Base-by-base conservation (phyloP, 2,797 vertebrate genomes). In the Diplodus sargus region DNA sequence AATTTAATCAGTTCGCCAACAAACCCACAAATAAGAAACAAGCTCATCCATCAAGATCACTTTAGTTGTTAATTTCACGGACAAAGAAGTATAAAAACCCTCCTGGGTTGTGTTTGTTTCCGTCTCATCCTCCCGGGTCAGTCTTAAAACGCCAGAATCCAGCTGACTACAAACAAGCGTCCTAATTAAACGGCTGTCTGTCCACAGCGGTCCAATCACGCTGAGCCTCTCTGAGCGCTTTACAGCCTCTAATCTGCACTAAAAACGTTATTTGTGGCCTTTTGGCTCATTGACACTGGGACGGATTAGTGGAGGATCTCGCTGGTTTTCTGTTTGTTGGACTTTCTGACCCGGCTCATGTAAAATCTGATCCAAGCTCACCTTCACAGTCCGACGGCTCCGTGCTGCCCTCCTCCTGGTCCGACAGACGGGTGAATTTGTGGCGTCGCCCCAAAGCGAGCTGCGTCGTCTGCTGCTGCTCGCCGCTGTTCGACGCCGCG, bases 351-450 rank as follows among this genome's bases (percentile, higher is more conserved):
- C 8, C 28, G 5, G 17, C 39, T 15, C 49, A 8, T 18, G 8
- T 34, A 13, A 43, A 51, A 15, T 20, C 42, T n/a, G 18, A 61
- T 18, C 51, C 22, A 60, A 4, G 20, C 65, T 18, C n/a, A 95
- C 96, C 96, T 96, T 96, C 95, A 34, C 89, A 92, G 86, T 95
- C 94, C 1, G 96, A 96, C 0, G 90, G 93, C 81, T 95, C 95
- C 0, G 93, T 89, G 85, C 92, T 93, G n/a, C 90, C 93, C 74
- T 96, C 95, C 78, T 95, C 87, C 2, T 89, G 92, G 69, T 94
- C 93, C 4, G 95, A 95, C n/a, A 94, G 90, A n/a, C 9, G 74
- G 45, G 75, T 91, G 81, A 94, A 94, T 81, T 94, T 96, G 64
- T 84, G 88, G 53, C 91, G 94, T 6, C 8, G 75, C 8, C 93